Base-by-base conservation (phyloP, 1,140 invertebrate genomes). In the Drosophila sechellia region DNA sequence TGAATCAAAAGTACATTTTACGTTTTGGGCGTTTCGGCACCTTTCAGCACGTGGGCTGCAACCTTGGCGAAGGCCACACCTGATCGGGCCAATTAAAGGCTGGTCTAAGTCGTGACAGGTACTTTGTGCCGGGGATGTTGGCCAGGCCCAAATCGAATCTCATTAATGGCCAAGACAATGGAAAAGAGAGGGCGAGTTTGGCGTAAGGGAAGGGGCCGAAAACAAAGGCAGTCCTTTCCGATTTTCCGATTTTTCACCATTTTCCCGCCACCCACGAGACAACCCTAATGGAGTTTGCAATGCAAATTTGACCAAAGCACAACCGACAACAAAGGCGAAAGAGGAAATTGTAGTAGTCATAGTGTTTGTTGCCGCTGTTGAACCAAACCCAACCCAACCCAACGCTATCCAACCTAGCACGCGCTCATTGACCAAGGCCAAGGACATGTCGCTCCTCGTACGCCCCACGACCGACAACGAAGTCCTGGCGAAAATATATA, bases 1-100 rank as follows among this genome's bases (percentile, higher is more conserved):
- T 87, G 83, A 86, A 86, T 85, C 85, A 78, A 78, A 84, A 46
- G 37, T 69, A 86, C 73, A 66, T 77, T 61, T 50, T 50, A 83
- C 64, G 55, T 35, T 20, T 70, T 59, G 57, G 80, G 60, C 45
- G 81, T 73, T 54, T 57, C 65, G 20, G 37, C 66, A 55, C 64
- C 66, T 70, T 70, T 69, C 64, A 69, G 66, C 64, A 69, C 66
- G 66, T 69, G 66, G 66, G 50, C 61, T 70, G 50, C 43, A 70
- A 35, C 64, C 66, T 70, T 70, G 66, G 63, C 50, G 50, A 56
- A 70, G 64, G 66, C 64, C 65, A 43, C 66, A 37, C 64, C 66
- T 42, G 66, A 70, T 70, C 64, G 63, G 65, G 50, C 66, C 66
- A 69, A 70, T 69, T 69, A 69, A 13, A 12, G 50, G 61, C 8